A percentile compares a stretch with the other conserved stretches of the same genome.
Evolutionary conservation across 2,797 vertebrate genomes (phyloP).

Genomic region (Varecia variegata): DNA sequence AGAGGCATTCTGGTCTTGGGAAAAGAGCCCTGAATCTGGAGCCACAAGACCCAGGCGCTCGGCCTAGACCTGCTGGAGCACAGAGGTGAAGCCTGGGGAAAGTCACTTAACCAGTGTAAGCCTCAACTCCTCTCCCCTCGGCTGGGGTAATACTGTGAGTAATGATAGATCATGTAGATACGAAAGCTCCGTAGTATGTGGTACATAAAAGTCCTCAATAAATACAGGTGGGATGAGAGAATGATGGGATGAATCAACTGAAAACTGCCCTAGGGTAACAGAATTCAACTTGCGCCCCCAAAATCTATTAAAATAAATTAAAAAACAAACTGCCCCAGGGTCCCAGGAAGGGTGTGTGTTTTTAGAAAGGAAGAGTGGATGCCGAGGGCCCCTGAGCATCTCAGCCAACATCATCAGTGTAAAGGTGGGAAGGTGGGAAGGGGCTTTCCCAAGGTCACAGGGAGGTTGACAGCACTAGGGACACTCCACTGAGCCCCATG

Average conservation of each 20-base stretch:
- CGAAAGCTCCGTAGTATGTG: fast-evolving
- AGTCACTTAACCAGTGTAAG: not conserved
- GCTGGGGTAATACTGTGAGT: not conserved
- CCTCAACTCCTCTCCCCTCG: not conserved
- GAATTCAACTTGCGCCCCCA: not conserved
- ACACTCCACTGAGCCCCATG: too few relatives aligned
- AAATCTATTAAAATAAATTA: not conserved
- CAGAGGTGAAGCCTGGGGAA: fast-evolving
- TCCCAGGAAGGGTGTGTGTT: not conserved
- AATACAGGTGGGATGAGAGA: not conserved
- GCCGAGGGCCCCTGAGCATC: not conserved
- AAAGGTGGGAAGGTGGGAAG: not conserved
- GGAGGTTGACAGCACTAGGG: not conserved
- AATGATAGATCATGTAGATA: not conserved
- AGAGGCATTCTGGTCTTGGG: not conserved
- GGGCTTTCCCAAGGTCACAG: not conserved
- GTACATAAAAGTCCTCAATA: not conserved
- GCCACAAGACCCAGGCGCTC: not conserved
- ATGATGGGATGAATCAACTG: fast-evolving
- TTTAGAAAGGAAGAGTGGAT: not conserved
- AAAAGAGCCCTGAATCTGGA: not conserved
- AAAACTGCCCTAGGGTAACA: not conserved
- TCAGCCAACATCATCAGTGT: not conserved
- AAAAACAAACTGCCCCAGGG: not conserved
- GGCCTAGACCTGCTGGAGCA: not conserved